These are phyloP conservation scores for Todiramphus saurophagus DNA, from an alignment of 2,113 vertebrate genomes.

Conservation along the genomic window DNA sequence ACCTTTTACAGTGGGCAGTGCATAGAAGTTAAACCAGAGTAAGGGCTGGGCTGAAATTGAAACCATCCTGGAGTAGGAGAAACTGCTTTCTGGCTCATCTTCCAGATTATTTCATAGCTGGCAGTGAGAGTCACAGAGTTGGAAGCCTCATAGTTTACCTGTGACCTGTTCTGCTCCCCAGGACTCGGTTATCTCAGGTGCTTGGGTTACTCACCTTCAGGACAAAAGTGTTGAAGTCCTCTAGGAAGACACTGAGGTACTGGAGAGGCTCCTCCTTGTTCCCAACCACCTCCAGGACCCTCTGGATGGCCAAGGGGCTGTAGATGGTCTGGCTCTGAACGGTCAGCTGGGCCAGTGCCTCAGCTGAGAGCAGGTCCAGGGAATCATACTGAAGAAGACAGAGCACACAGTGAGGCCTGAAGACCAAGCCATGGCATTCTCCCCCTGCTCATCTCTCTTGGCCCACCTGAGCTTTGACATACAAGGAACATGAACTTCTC, in stretches of 20 bases:
- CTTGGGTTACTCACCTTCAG: neutral
- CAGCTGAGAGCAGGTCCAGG: neutral
- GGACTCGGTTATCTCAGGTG: neutral
- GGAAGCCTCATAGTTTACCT: neutral
- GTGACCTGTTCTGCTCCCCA: neutral
- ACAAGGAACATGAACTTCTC: neutral
- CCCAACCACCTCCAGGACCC: neutral
- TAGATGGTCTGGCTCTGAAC: neutral
- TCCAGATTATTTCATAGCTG: neutral
- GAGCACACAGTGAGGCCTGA: neutral
- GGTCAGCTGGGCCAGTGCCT: neutral
- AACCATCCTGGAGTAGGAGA: neutral
- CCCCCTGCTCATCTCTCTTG: neutral
- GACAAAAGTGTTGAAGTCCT: neutral
- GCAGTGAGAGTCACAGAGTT: neutral
- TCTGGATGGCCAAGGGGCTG: neutral
- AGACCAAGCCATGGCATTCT: neutral
- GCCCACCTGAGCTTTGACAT: too few species aligned
- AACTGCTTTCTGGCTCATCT: neutral
- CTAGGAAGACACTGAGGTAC: neutral
- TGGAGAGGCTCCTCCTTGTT: neutral
- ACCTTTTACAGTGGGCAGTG: neutral
- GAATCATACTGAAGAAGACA: neutral
- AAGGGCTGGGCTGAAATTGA: neutral
- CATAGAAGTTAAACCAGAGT: neutral